Evolutionary conservation across 1,140 invertebrate genomes (phyloP).

Genomic region (Mercenaria mercenaria): DNA sequence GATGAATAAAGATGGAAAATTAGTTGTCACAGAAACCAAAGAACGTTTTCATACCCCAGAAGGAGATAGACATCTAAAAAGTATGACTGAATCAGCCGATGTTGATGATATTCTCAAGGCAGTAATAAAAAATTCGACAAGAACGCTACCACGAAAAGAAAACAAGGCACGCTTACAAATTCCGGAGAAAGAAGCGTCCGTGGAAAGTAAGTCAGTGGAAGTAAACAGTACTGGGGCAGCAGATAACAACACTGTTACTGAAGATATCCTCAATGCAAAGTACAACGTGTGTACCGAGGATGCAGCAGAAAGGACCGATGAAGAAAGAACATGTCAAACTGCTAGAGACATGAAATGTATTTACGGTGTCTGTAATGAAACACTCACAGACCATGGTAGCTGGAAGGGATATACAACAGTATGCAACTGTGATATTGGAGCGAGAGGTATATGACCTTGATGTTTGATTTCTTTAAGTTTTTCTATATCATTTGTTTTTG

Average conservation of each 20-base stretch:
- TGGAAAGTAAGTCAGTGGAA: background rate
- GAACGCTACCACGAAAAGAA: background rate
- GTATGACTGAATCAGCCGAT: too few relatives aligned
- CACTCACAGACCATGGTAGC: background rate
- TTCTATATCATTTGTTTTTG: background rate
- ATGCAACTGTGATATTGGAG: constrained; percentile 28
- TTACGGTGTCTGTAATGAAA: constrained; percentile 19
- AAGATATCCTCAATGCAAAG: background rate
- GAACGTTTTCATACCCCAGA: background rate
- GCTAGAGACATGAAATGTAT: background rate
- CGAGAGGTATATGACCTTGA: constrained; percentile 46
- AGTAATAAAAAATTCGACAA: background rate
- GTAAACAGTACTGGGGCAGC: background rate
- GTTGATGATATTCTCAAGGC: background rate
- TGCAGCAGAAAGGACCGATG: background rate
- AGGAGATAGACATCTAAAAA: background rate
- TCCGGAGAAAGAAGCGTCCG: background rate
- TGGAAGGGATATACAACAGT: background rate
- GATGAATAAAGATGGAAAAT: background rate
- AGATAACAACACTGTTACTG: background rate
- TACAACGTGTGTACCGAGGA: constrained; percentile 6
- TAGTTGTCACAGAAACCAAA: background rate
- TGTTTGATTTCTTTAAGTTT: too few relatives aligned
- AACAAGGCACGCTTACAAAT: background rate
- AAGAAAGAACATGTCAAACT: background rate